A percentile compares a stretch with the other conserved stretches of the same genome.
Evolutionary conservation across 37 sponge, comb jelly and placozoan species (phyloP).

Genomic region (Mnemiopsis leidyi): DNA sequence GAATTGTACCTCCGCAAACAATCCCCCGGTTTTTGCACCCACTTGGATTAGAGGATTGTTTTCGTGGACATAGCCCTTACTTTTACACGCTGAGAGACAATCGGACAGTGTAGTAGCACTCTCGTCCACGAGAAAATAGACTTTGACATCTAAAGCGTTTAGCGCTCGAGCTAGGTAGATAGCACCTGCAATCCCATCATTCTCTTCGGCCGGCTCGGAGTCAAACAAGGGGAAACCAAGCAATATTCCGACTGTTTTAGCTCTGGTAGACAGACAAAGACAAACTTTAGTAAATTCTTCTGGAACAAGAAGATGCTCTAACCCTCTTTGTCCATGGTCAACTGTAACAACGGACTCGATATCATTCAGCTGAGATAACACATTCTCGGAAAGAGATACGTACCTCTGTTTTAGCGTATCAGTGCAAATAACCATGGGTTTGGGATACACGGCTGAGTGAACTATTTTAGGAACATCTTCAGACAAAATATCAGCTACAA

Average conservation of each 20-base stretch:
- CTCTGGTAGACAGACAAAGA: constrained; percentile 72
- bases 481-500: constrained; percentile 72
- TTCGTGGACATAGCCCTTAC: not conserved
- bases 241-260: constrained; percentile 73
- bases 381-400: not conserved
- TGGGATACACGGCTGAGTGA: not conserved
- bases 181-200: constrained; percentile 63
- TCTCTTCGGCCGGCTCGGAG: constrained; percentile 55
- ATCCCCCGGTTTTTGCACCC: not conserved
- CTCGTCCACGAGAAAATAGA: not conserved
- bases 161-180: constrained; percentile 27
- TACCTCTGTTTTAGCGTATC: not conserved
- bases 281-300: constrained; percentile 71
- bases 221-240: constrained; percentile 73
- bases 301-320: constrained; percentile 66
- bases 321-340: constrained; percentile 72
- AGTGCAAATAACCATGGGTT: not conserved
- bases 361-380: not conserved
- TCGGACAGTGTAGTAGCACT: not conserved
- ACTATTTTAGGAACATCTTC: not conserved
- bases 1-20: not conserved
- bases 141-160: not conserved
- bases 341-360: constrained; percentile 71
- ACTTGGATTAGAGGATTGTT: not conserved
- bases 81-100: not conserved